A percentile compares a stretch with the other conserved stretches of the same genome.
phyloP scores from a whole-genome alignment of 2,888 invertebrate species.

The Orthonevra nobilis region DNA sequence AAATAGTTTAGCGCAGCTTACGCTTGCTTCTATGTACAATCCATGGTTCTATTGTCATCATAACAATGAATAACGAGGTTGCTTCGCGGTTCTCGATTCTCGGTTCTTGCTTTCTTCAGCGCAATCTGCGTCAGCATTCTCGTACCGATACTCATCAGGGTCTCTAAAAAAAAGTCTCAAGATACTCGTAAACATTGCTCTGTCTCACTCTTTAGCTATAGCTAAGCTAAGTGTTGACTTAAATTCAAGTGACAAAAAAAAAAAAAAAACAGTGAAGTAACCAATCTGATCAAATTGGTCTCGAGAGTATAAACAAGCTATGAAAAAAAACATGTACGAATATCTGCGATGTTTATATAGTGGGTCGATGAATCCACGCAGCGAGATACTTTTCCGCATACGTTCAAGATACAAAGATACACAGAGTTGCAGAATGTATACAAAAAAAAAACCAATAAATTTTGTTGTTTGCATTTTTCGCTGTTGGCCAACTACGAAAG shows the following conservation, averaged over 20 bases:
- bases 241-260: constrained; percentile 44
- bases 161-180: constrained; percentile 6
- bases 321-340: constrained; percentile 10
- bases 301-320: constrained; percentile 47
- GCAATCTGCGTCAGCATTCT: constrained; percentile 32
- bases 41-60: constrained; percentile 65
- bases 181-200: constrained; percentile 43
- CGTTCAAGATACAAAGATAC: constrained; percentile 17
- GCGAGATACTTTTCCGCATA: constrained; percentile 63
- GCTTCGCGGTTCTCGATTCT: too few relatives aligned
- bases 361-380: constrained; percentile 62
- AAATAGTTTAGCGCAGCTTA: constrained; percentile 46
- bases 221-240: constrained; percentile 28
- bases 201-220: not conserved
- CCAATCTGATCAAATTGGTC: constrained; percentile 65
- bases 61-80: constrained; percentile 68
- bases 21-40: too few relatives aligned
- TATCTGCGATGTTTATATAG: constrained; percentile 15
- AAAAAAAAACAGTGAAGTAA: constrained; percentile 53
- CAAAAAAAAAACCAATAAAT: not conserved
- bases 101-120: constrained; percentile 56
- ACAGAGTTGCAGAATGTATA: constrained; percentile 15
- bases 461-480: constrained; percentile 30
- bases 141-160: not conserved
- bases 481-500: constrained; percentile 34